Evolutionary conservation across 2,113 vertebrate genomes (phyloP).

Genomic region (Rostratula benghalensis): DNA sequence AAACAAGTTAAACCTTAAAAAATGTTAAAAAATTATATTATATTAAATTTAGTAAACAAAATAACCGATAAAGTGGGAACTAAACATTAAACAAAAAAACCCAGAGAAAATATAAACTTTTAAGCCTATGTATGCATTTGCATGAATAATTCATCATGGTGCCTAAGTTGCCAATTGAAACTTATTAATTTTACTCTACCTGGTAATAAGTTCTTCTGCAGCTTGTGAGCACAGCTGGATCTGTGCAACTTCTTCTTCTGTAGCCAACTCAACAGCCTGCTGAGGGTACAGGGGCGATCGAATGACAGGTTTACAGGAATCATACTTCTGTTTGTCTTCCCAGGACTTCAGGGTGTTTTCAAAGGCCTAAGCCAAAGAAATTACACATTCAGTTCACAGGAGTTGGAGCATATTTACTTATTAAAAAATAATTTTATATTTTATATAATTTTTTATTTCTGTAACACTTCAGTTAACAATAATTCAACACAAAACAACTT

Average conservation of each 20-base stretch:
- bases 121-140: background rate
- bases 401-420: background rate
- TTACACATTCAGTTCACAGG: background rate
- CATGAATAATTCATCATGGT: background rate
- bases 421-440: background rate
- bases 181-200: constrained; percentile 67
- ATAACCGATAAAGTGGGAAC: background rate
- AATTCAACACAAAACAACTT: background rate
- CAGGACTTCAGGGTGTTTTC: constrained; percentile 97
- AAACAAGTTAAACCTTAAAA: background rate
- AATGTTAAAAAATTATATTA: background rate
- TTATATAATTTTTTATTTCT: background rate
- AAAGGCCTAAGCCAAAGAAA: constrained; percentile 83
- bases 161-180: background rate
- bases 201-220: constrained; percentile 94
- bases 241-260: constrained; percentile 87
- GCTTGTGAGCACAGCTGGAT: constrained; percentile 91
- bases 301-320: constrained; percentile 85
- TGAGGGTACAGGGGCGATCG: constrained; percentile 90
- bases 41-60: background rate
- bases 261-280: constrained; percentile 89
- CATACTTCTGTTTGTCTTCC: constrained; percentile 97
- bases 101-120: background rate
- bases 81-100: background rate
- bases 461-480: background rate